Conservation (phyloP, 1,140 invertebrate genomes). For the Drosophila miranda region DNA sequence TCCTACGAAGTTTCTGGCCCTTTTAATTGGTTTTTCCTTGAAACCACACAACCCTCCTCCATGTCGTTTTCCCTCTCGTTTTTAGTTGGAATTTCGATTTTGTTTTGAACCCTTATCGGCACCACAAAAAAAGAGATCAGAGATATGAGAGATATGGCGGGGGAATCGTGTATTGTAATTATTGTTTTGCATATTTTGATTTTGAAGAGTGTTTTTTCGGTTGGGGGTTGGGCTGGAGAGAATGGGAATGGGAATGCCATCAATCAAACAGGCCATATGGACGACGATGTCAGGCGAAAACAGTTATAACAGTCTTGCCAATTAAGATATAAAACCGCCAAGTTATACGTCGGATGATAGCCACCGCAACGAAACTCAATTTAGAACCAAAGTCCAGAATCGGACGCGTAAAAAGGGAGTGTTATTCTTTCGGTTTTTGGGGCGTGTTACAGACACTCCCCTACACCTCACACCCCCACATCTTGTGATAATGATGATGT, state of each 20-base stretch:
- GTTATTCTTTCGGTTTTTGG: slow-evolving; percentile 13
- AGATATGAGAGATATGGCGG: neutral
- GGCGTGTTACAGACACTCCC: slow-evolving; percentile 53
- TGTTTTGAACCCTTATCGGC: slow-evolving; percentile 19
- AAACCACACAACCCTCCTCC: too few species aligned
- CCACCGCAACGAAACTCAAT: slow-evolving; percentile 25
- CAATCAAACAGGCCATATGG: slow-evolving; percentile 24
- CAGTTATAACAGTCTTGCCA: slow-evolving; percentile 30
- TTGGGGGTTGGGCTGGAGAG: neutral
- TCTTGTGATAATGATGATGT: slow-evolving; percentile 54
- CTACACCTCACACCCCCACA: slow-evolving; percentile 17
- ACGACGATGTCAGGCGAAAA: slow-evolving; percentile 17
- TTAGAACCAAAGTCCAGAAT: slow-evolving; percentile 14
- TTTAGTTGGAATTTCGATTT: neutral
- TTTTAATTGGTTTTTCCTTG: too few species aligned
- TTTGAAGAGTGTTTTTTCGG: neutral
- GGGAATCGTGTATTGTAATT: slow-evolving; percentile 13
- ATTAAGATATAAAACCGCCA: slow-evolving; percentile 56
- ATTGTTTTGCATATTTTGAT: slow-evolving; percentile 25
- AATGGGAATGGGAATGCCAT: neutral
- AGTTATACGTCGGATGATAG: slow-evolving; percentile 42
- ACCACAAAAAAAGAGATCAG: neutral
- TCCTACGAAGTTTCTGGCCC: too few species aligned
- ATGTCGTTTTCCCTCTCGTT: neutral
- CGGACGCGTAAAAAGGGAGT: slow-evolving; percentile 28